Evolutionary conservation across 2,888 invertebrate genomes (phyloP), one percentile per base, ranked within the genome.

Genomic region (Platycheirus rosarum): DNA sequence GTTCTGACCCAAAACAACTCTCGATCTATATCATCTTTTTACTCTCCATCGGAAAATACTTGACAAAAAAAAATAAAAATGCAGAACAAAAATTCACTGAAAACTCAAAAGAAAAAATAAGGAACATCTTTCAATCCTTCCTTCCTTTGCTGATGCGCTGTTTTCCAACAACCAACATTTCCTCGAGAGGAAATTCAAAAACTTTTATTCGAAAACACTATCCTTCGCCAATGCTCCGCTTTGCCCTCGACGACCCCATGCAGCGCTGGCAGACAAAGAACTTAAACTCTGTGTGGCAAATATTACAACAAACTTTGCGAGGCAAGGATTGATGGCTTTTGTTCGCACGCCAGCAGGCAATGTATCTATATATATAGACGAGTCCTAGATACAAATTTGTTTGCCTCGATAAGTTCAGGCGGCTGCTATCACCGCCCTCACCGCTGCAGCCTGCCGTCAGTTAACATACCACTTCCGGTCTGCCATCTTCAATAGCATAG

Each of bases 171-270:
- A 73, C 60, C 42, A 60, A 70, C 76, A 75, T 65, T 65, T 75
- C 75, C 62, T 75, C 75, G 16, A 75, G 80, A 76, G 79, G 79
- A 79, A 79, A 79, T 79, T 75, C 57, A 75, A 79, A 79, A 80
- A 80, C 65, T 80, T 79, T 75, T 79, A 57, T 57, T 57, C 55
- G 26, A 75, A 63, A 75, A 65, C 75, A 79, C 75, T 75, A 75
- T 70, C 69, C 26, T 26, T 60, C n/a, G 26, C 9, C 32, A 23
- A 2, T 8, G 8, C 29, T n/a, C 29, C 4, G 8, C 8, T 32
- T 32, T 4, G 23, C 6, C 6, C 23, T 4, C 23, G 3, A 23
- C 23, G n/a, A n/a, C 8, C 29, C 29, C 8, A 8, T 7, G 8
- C 29, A 5, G 4, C 57, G 48, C 14, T 13, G 40, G 40, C 51